Percentiles rank a stretch among this genome's conserved stretches.
phyloP scores from a whole-genome alignment of 2,113 vertebrate genomes.

The Albula glossodonta region DNA sequence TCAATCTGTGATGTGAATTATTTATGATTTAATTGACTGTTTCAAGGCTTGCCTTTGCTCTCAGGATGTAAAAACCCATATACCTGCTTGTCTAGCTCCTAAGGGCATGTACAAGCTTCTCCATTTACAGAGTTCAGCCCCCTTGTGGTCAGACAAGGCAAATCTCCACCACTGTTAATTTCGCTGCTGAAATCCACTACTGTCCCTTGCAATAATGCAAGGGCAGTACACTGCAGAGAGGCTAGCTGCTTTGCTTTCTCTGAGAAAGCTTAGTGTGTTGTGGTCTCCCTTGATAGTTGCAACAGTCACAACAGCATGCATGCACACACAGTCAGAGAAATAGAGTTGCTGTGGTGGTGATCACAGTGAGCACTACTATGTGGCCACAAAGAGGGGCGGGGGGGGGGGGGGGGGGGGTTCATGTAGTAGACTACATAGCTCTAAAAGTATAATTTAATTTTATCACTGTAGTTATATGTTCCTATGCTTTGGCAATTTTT shows the following conservation, averaged over 20 bases:
- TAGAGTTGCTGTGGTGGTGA: not conserved
- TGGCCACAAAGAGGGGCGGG: not conserved
- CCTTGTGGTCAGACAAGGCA: not conserved
- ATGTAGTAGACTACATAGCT: not conserved
- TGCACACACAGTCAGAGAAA: not conserved
- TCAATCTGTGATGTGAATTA: not conserved
- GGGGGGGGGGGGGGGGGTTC: not conserved
- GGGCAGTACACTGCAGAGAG: not conserved
- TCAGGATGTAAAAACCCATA: not conserved
- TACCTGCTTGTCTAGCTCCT: not conserved
- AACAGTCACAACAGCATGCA: not conserved
- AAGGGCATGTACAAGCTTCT: not conserved
- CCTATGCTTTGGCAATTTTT: not conserved
- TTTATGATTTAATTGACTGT: not conserved
- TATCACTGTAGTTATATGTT: not conserved
- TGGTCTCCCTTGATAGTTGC: not conserved
- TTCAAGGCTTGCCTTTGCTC: not conserved
- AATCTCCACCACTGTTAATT: not conserved
- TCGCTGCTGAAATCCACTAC: not conserved
- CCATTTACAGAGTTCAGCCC: not conserved
- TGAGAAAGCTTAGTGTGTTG: not conserved
- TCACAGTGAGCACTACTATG: not conserved
- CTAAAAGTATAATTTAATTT: not conserved
- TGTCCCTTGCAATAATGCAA: not conserved
- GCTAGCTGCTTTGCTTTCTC: not conserved